Evolutionary conservation across 2,113 vertebrate genomes (phyloP), one percentile per base, ranked within the genome.

Genomic region (Phalacrocorax pelagicus): DNA sequence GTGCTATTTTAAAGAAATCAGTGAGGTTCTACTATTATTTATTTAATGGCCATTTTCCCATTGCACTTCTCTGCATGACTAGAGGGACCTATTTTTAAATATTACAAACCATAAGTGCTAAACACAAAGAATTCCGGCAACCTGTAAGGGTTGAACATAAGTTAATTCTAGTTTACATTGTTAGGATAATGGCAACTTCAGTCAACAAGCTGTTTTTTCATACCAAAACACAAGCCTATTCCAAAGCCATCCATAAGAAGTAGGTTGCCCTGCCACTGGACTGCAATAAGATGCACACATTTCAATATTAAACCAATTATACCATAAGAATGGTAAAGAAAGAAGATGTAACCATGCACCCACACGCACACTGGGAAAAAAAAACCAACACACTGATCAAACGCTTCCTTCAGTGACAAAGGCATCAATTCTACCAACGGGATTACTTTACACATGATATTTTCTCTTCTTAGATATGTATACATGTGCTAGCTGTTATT

Each of bases 371-470:
- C 12, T 18, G 46, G 46, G 18, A 44, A 44, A 55, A 42, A 55
- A 13, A 46, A 42, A 6, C 23, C 42, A 27, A 75, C 55, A 51
- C 62, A 6, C 11, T 51, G 91, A 79, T 61, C 90, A 58, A 94
- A 86, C 62, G 38, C 20, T 69, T 81, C 65, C 38, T 74, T 88
- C 85, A 74, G 17, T 81, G 51, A 46, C 59, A 93, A 79, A 90
- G 66, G 81, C 47, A 90, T 36, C 89, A 78, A 34, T 36, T 84
- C 79, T 59, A 70, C 74, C 84, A 61, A 17, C 59, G 42, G 86
- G 40, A 95, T 80, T 62, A 36, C 26, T 74, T 51, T 10, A 46
- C 57, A 22, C 47, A 84, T 0, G 2, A 2, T 5, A 22, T 61
- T 27, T 61, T 40, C 69, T 75, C 40, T 38, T 59, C 77, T 72